Evolutionary conservation across 2,888 invertebrate species (phyloP), one percentile per base, ranked within the genome.

Genomic region (Agonum fuliginosum): DNA sequence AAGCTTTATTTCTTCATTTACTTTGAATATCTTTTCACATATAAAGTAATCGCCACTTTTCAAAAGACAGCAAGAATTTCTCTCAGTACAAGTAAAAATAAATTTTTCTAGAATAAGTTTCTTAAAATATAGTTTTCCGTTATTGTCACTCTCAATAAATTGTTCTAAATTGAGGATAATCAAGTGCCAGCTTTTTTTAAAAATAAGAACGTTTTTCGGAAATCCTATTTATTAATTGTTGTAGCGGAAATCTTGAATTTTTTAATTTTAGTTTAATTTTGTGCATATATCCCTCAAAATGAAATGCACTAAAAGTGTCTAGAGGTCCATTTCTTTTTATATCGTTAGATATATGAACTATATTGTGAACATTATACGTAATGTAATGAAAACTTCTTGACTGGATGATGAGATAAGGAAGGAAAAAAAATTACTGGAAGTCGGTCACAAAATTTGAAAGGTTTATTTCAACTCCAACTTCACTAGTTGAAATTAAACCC

Each of bases 301-400:
- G 77, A 62, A 79, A 80, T 17, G 74, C 74, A 78, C 74, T 80
- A 20, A 73, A 79, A 14, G 72, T 48, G 22, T 80, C 34, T 37
- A 80, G 2, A 34, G 27, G 12, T 20, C 80, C 80, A 69, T 78
- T 78, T 17, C 22, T 67, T 54, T 78, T 62, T 10, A 79, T 78
- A 78, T 80, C 79, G 43, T 79, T 43, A 72, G 67, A 51, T 17
- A 81, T 8, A 76, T 81, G 81, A 48, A 81, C 37, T 43, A 80
- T 78, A 67, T 79, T 80, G 48, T 81, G 81, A 27, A 82, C 74
- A 78, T 81, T 82, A 74, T 82, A 80, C 10, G 82, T 80, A 17
- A 81, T 75, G 70, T 79, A 72, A 70, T 81, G n/a, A n/a, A n/a
- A n/a, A n/a, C n/a, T n/a, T n/a, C n/a, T n/a, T n/a, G n/a, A n/a